phyloP scores from a whole-genome alignment of 2,113 vertebrate species.

The Corythoichthys haematopterus region DNA sequence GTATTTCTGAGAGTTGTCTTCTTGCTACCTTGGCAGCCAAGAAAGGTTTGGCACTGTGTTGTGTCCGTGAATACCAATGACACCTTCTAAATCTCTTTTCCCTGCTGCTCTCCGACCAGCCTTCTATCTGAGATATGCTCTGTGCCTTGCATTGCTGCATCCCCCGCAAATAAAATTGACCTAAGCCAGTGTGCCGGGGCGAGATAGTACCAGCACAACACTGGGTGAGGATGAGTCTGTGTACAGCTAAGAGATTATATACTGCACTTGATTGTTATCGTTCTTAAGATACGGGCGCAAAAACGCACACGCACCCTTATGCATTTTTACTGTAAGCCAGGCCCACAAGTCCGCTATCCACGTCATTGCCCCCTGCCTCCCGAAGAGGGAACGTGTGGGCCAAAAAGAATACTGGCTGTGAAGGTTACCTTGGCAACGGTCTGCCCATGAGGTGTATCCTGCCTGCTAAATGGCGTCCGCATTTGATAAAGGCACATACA shows the following conservation, averaged over 20 bases:
- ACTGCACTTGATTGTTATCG: slow-evolving; percentile 37
- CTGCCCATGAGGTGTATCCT: slow-evolving; percentile 61
- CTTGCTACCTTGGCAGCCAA: slow-evolving; percentile 42
- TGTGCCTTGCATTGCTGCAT: slow-evolving; percentile 25
- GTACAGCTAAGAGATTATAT: slow-evolving; percentile 33
- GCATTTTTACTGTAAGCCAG: slow-evolving; percentile 43
- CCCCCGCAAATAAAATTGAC: slow-evolving; percentile 42
- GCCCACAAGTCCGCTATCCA: slow-evolving; percentile 62
- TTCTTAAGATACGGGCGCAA: slow-evolving; percentile 6
- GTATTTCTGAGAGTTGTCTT: slow-evolving; percentile 36
- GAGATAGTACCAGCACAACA: slow-evolving; percentile 23
- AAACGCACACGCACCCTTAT: slow-evolving; percentile 5
- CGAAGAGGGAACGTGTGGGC: slow-evolving; percentile 60
- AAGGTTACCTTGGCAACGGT: slow-evolving; percentile 67
- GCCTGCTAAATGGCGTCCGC: slow-evolving; percentile 62
- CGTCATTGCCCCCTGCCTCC: slow-evolving; percentile 62
- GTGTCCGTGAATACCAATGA: slow-evolving; percentile 45
- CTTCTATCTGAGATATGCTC: slow-evolving; percentile 32
- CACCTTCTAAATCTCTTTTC: slow-evolving; percentile 15
- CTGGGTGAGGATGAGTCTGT: slow-evolving; percentile 16
- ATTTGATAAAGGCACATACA: slow-evolving; percentile 47
- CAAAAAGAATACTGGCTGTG: slow-evolving; percentile 63
- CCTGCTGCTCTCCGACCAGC: slow-evolving; percentile 21
- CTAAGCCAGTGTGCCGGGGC: slow-evolving; percentile 23
- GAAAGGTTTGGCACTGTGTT: slow-evolving; percentile 29